Conservation (phyloP, 2,797 vertebrate species). For the Xerus rutilus region DNA sequence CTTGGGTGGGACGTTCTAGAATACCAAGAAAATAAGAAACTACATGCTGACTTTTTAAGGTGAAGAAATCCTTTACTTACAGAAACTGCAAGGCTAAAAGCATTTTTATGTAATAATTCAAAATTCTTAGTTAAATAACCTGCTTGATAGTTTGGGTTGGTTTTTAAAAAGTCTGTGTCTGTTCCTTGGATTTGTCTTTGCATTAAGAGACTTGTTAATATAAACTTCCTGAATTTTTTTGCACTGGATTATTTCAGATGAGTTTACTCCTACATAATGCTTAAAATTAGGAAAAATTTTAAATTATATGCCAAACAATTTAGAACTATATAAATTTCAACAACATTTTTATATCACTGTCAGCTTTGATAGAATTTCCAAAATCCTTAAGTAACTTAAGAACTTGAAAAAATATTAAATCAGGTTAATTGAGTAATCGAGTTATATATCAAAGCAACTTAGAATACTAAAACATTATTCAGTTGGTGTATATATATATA, state of each 20-base stretch:
- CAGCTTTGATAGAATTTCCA: conserved; percentile 32
- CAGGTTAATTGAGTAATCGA: background rate
- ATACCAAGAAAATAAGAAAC: background rate
- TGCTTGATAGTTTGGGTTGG: background rate
- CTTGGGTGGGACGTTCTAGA: background rate
- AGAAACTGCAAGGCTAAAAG: background rate
- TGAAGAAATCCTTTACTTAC: background rate
- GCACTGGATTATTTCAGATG: background rate
- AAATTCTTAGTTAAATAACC: background rate
- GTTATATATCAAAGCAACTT: conserved; percentile 3
- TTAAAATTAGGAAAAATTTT: background rate
- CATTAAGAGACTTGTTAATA: background rate
- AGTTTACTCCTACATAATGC: background rate
- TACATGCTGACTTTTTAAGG: background rate
- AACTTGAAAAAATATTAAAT: conserved; percentile 4
- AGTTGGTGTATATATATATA: background rate
- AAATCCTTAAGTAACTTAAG: conserved; percentile 7
- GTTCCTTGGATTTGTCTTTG: background rate
- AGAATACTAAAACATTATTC: background rate
- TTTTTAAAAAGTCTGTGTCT: background rate
- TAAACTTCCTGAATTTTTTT: background rate
- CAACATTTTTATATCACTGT: background rate
- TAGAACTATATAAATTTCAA: background rate
- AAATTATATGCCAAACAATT: conserved; percentile 4
- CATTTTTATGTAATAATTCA: background rate